Conservation (phyloP, 2,888 invertebrate genomes). For the Gortyna flavago region DNA sequence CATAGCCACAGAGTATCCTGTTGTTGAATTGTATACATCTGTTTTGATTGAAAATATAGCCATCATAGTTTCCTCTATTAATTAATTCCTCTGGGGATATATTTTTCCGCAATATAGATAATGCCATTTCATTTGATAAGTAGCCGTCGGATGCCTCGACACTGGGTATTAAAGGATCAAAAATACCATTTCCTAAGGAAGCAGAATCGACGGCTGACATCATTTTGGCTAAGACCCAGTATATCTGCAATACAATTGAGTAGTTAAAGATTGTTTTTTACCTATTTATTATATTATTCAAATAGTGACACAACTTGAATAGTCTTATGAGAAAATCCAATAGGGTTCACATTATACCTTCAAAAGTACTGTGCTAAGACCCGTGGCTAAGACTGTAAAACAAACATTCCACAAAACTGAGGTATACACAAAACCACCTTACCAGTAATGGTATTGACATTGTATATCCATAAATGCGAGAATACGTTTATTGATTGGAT, state of each 20-base stretch:
- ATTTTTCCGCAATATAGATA: constrained; percentile 6
- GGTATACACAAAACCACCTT: constrained; percentile 58
- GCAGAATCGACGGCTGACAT: constrained; percentile 66
- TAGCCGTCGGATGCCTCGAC: constrained; percentile 42
- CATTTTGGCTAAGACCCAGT: constrained; percentile 59
- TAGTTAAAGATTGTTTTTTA: background rate
- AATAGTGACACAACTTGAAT: background rate
- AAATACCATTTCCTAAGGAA: constrained; percentile 72
- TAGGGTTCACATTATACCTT: background rate
- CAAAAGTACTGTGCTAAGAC: background rate
- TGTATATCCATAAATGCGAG: constrained; percentile 54
- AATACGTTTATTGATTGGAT: constrained; percentile 48
- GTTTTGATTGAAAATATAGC: constrained; percentile 77
- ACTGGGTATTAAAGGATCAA: constrained; percentile 66
- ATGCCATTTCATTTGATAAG: constrained; percentile 34
- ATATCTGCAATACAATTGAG: constrained; percentile 66
- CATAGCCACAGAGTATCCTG: constrained; percentile 82
- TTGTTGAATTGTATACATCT: constrained; percentile 75
- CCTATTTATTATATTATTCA: background rate
- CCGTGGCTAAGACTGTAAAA: background rate
- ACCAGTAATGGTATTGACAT: constrained; percentile 74
- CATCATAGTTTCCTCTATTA: constrained; percentile 51
- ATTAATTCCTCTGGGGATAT: background rate
- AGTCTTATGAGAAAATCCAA: background rate
- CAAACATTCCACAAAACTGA: constrained; percentile 2